Conservation (phyloP, 2,888 invertebrate species). For the Drosophila neutralis region DNA sequence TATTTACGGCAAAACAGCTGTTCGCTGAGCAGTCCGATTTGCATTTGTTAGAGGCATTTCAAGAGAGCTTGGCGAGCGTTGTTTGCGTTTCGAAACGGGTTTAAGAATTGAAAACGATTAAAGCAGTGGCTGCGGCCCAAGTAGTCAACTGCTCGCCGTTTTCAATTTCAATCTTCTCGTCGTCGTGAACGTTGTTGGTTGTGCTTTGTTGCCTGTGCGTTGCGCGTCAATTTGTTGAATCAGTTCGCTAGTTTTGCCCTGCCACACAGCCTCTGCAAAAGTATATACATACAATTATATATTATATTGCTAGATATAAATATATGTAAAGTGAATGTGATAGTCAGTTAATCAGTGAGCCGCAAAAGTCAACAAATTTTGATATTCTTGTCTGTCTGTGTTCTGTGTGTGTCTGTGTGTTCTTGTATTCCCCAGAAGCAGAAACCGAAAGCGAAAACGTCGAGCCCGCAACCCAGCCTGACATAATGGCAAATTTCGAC, state of each 20-base stretch:
- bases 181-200: constrained; percentile 53
- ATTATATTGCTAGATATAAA: constrained; percentile 10
- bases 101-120: constrained; percentile 58
- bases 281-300: constrained; percentile 24
- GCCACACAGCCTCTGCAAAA: constrained; percentile 33
- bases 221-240: constrained; percentile 27
- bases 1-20: constrained; percentile 43
- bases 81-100: constrained; percentile 56
- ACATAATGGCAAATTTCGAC: constrained; percentile 83
- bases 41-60: constrained; percentile 24
- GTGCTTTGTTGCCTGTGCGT: constrained; percentile 26
- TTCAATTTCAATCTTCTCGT: constrained; percentile 57
- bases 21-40: constrained; percentile 22
- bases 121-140: constrained; percentile 41
- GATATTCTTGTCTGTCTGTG: constrained; percentile 34
- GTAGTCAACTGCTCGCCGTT: constrained; percentile 39
- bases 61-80: constrained; percentile 40
- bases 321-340: constrained; percentile 55
- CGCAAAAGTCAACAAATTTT: constrained; percentile 36
- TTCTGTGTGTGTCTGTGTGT: constrained; percentile 2
- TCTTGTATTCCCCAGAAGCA: constrained; percentile 65
- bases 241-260: constrained; percentile 27
- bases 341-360: constrained; percentile 21
- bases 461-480: constrained; percentile 56
- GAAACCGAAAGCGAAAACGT: constrained; percentile 65